Evolutionary conservation across 2,113 vertebrate species (phyloP).

Genomic region (Caloenas nicobarica): DNA sequence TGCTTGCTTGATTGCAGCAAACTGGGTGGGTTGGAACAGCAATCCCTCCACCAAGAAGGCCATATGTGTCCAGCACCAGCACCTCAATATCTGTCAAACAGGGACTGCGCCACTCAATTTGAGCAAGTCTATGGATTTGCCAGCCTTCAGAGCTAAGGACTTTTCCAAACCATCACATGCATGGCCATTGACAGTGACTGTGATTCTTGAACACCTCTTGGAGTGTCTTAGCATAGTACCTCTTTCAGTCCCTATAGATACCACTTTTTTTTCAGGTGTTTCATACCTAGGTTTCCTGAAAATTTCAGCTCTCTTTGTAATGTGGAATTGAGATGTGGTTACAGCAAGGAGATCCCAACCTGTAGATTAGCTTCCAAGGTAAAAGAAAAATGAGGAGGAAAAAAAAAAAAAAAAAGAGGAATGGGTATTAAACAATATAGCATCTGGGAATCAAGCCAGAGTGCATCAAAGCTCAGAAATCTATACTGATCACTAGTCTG

Average conservation of each 20-base stretch:
- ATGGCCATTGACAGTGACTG: neutral
- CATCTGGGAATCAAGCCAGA: neutral
- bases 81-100: neutral
- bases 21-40: neutral
- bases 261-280: neutral
- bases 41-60: neutral
- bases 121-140: neutral
- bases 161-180: neutral
- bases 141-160: neutral
- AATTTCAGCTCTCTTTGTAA: neutral
- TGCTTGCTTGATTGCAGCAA: neutral
- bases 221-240: neutral
- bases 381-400: neutral
- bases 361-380: neutral
- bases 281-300: neutral
- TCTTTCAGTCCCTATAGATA: neutral
- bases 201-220: neutral
- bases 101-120: neutral
- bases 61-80: neutral
- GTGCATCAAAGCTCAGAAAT: neutral
- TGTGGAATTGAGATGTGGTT: neutral
- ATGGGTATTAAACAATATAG: neutral
- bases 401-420: neutral
- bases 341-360: neutral
- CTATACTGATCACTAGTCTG: neutral